These are phyloP conservation scores for Drosophila melanogaster DNA, from an alignment of 1,140 invertebrate species.

Conservation along the genomic window Release_6_plus_ISO1_MT NT_033777.3:31802501-31803000, in stretches of 20 bases:
- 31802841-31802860: slow-evolving; percentile 32
- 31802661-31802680: slow-evolving; percentile 75
- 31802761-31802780: too few species aligned
- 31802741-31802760: not conserved
- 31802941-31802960: slow-evolving; percentile 59
- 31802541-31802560: slow-evolving; percentile 60
- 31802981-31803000: slow-evolving; percentile 56
- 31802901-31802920: slow-evolving; percentile 66
- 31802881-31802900: slow-evolving; percentile 13
- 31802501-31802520: slow-evolving; percentile 60
- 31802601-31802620: slow-evolving; percentile 63
- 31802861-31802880: slow-evolving; percentile 5
- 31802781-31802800: not conserved
- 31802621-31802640: slow-evolving; percentile 40
- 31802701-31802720: slow-evolving; percentile 35
- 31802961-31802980: slow-evolving; percentile 70
- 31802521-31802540: slow-evolving; percentile 55
- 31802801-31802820: not conserved
- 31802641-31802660: slow-evolving; percentile 72
- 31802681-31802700: slow-evolving; percentile 63
- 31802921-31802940: slow-evolving; percentile 68
- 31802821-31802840: slow-evolving; percentile 26
- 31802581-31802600: slow-evolving; percentile 64
- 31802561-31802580: slow-evolving; percentile 71
- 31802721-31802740: slow-evolving; percentile 39